Percentiles rank a stretch among this genome's conserved stretches.
Conservation (phyloP, 2,888 invertebrate genomes). For the Tridacna gigas region DNA sequence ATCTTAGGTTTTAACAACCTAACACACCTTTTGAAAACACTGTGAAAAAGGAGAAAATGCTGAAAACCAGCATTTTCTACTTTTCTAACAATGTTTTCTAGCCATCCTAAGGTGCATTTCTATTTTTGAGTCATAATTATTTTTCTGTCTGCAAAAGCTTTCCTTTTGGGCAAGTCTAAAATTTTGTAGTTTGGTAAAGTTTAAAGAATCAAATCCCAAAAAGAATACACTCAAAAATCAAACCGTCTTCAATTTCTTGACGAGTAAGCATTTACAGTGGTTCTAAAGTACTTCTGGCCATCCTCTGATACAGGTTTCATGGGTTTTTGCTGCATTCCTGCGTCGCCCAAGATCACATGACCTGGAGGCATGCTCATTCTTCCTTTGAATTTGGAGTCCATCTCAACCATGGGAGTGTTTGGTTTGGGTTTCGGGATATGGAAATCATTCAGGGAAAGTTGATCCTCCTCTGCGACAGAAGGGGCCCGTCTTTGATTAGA, state of each 20-base stretch:
- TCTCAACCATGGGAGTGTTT: constrained; percentile 12
- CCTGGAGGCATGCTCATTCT: constrained; percentile 8
- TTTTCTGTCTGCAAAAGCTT: too few species aligned
- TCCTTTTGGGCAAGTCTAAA: not conserved
- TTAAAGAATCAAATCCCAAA: not conserved
- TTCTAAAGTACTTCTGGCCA: constrained; percentile 31
- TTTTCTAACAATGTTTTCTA: too few species aligned
- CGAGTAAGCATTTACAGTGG: constrained; percentile 40
- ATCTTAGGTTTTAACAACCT: too few species aligned
- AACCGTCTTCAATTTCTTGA: not conserved
- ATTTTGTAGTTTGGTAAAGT: not conserved
- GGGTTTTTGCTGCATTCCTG: not conserved
- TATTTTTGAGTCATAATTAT: too few species aligned
- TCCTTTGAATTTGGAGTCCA: constrained; percentile 25
- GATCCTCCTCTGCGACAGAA: constrained; percentile 27
- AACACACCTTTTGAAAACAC: too few species aligned
- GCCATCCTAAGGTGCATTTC: too few species aligned
- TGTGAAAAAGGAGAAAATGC: too few species aligned
- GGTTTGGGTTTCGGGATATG: constrained; percentile 11
- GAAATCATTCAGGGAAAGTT: constrained; percentile 37
- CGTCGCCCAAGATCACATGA: not conserved
- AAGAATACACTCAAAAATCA: not conserved
- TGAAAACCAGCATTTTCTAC: too few species aligned
- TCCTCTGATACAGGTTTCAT: constrained; percentile 15
- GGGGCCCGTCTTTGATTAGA: constrained; percentile 4